Conservation (phyloP, 2,797 vertebrate genomes). For the Threskiornis aethiopicus region DNA sequence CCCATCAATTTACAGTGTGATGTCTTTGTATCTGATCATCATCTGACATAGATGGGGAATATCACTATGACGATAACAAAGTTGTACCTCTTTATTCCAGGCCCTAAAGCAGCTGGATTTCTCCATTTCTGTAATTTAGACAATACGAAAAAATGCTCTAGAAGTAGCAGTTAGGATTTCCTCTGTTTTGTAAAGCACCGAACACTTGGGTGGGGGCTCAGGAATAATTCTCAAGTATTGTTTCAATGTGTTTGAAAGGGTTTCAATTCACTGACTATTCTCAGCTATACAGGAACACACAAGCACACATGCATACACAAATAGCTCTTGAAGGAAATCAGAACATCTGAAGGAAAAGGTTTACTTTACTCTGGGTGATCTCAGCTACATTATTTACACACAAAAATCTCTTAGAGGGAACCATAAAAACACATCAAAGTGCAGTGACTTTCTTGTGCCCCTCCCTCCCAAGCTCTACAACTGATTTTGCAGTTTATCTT, state of each 20-base stretch:
- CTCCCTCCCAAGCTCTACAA: not conserved
- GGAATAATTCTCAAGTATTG: not conserved
- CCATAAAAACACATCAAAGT: conserved; percentile 51
- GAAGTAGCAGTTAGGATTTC: not conserved
- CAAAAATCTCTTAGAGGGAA: conserved; percentile 35
- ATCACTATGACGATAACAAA: not conserved
- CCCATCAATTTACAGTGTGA: not conserved
- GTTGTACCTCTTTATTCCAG: not conserved
- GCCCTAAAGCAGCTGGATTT: not conserved
- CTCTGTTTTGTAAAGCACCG: not conserved
- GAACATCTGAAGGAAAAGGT: conserved; percentile 18
- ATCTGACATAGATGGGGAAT: not conserved
- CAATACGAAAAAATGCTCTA: not conserved
- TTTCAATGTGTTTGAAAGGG: conserved; percentile 7
- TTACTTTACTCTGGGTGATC: conserved; percentile 46
- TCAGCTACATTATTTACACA: conserved; percentile 51
- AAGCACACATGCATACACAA: not conserved
- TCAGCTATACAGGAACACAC: not conserved
- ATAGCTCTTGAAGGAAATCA: conserved; percentile 32
- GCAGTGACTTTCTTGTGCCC: not conserved
- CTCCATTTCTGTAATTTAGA: not conserved
- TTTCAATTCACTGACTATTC: not conserved
- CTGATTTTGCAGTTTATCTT: conserved; percentile 21
- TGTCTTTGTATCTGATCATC: not conserved
- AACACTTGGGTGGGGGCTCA: not conserved